Evolutionary conservation across 2,888 invertebrate genomes (phyloP).

Genomic region (Norana najaformis): DNA sequence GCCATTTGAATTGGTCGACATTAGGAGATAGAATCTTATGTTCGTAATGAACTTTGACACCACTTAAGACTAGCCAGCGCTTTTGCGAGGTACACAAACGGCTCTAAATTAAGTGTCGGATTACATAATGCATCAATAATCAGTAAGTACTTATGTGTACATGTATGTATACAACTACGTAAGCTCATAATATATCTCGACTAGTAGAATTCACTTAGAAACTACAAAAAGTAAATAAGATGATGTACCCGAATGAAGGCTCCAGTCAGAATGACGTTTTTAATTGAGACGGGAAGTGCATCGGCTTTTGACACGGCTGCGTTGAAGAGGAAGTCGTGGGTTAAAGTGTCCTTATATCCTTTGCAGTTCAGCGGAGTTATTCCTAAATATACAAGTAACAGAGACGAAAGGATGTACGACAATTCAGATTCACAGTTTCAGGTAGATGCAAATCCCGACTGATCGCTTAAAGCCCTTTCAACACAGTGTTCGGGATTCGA

Average conservation of each 20-base stretch:
- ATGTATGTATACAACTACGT: neutral
- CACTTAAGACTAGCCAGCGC: neutral
- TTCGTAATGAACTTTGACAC: too few species aligned
- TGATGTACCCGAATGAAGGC: slow-evolving; percentile 35
- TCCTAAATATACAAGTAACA: neutral
- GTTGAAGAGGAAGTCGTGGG: slow-evolving; percentile 28
- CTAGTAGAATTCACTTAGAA: neutral
- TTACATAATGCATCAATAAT: too few species aligned
- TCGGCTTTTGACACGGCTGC: slow-evolving; percentile 26
- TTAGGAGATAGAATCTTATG: too few species aligned
- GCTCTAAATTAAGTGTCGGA: neutral
- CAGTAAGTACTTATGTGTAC: too few species aligned
- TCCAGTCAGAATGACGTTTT: slow-evolving; percentile 26
- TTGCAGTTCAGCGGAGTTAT: slow-evolving; percentile 18
- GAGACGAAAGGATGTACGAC: neutral
- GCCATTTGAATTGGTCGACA: too few species aligned
- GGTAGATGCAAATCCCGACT: too few species aligned
- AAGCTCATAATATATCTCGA: too few species aligned
- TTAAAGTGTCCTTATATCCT: slow-evolving; percentile 28
- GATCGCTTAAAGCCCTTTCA: too few species aligned
- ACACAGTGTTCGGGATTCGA: too few species aligned
- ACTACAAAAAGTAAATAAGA: neutral
- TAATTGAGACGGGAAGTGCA: slow-evolving; percentile 30
- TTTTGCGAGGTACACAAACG: neutral
- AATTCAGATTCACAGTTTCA: too few species aligned